Evolutionary conservation across 2,888 invertebrate genomes (phyloP).

Genomic region (Cerastis leucographa): DNA sequence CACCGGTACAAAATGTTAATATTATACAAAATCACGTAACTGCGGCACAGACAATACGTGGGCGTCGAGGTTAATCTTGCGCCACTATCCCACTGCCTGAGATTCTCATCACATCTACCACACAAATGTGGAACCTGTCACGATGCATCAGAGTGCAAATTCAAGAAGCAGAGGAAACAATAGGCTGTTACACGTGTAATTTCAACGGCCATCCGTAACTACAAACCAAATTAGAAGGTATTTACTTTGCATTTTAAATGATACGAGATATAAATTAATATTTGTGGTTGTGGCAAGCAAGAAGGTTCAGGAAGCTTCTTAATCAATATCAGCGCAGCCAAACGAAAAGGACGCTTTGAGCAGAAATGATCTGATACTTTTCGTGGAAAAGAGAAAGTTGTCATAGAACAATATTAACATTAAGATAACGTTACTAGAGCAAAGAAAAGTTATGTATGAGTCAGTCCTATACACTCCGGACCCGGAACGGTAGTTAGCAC

Average conservation of each 20-base stretch:
- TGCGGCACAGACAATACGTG: slow-evolving; percentile 68
- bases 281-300: slow-evolving; percentile 6
- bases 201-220: slow-evolving; percentile 59
- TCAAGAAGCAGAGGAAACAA: slow-evolving; percentile 63
- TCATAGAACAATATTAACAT: not conserved
- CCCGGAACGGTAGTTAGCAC: not conserved
- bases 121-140: slow-evolving; percentile 40
- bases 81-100: slow-evolving; percentile 67
- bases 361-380: not conserved
- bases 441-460: slow-evolving; percentile 19
- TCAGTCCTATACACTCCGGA: not conserved
- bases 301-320: not conserved
- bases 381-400: slow-evolving; percentile 4
- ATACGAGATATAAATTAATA: slow-evolving; percentile 7
- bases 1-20: slow-evolving; percentile 23
- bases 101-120: slow-evolving; percentile 52
- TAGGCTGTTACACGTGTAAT: slow-evolving; percentile 68
- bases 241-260: slow-evolving; percentile 43
- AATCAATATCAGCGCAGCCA: not conserved
- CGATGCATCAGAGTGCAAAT: slow-evolving; percentile 46
- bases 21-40: slow-evolving; percentile 57
- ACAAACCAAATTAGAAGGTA: slow-evolving; percentile 48
- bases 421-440: slow-evolving; percentile 8
- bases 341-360: not conserved
- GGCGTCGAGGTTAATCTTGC: slow-evolving; percentile 72